Conservation (phyloP, 2,113 vertebrate genomes). For the Pholis gunnellus region DNA sequence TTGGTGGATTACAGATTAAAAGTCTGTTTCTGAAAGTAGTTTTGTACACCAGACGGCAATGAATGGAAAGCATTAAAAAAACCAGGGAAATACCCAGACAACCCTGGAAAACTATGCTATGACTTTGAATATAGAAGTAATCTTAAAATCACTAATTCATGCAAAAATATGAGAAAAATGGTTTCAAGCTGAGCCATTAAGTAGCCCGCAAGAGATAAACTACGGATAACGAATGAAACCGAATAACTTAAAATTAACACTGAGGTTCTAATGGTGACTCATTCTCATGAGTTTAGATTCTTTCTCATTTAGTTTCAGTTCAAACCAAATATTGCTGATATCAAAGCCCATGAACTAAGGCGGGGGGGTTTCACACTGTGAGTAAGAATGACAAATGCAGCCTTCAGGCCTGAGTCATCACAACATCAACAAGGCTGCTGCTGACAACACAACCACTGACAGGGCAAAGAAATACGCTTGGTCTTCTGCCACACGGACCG, state of each 20-base stretch:
- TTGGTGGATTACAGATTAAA: background rate
- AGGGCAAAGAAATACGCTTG: slow-evolving; percentile 14
- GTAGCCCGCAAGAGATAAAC: background rate
- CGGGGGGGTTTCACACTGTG: background rate
- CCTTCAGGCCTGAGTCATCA: slow-evolving; percentile 39
- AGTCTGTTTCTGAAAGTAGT: background rate
- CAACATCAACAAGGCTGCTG: slow-evolving; percentile 20
- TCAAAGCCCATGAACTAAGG: slow-evolving; percentile 3
- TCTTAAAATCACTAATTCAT: background rate
- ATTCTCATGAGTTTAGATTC: too few species aligned
- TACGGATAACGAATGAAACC: background rate
- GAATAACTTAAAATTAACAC: background rate
- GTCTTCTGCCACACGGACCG: slow-evolving; percentile 9
- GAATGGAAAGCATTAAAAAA: background rate
- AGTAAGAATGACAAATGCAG: slow-evolving; percentile 7
- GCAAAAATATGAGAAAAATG: background rate
- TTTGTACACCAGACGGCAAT: background rate
- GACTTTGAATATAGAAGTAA: background rate
- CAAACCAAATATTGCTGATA: background rate
- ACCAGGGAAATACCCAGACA: background rate
- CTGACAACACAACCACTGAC: slow-evolving; percentile 25
- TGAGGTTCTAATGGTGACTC: background rate
- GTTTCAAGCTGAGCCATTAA: background rate
- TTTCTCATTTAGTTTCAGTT: background rate
- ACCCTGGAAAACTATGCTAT: background rate